Conservation (phyloP, 2,888 invertebrate genomes). For the Spilosoma lubricipeda region DNA sequence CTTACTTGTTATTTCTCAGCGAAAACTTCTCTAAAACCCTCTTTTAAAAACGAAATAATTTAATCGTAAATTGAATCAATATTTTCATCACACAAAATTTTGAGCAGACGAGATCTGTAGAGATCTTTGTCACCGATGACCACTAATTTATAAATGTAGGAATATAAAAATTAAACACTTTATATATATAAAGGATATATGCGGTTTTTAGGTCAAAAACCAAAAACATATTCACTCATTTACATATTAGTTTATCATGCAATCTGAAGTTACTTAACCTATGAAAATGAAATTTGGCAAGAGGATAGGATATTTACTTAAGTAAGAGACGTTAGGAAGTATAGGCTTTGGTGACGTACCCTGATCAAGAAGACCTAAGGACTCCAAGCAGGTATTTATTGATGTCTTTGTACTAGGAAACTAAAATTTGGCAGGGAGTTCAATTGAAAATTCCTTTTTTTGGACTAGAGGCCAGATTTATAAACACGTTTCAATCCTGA, state of each 20-base stretch:
- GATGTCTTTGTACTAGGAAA: no score
- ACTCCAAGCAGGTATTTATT: no score
- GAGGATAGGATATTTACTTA: not conserved
- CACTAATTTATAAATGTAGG: no score
- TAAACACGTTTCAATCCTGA: not conserved
- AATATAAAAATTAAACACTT: no score
- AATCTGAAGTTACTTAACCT: not conserved
- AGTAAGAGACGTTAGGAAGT: not conserved
- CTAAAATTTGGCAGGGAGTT: no score
- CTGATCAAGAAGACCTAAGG: not conserved
- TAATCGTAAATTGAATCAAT: not conserved
- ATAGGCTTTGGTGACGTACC: not conserved
- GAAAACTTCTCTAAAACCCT: not conserved
- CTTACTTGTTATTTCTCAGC: not conserved
- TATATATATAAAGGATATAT: no score
- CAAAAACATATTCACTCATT: not conserved
- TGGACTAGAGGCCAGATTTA: no score
- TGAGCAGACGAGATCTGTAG: no score
- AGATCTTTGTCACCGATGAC: no score
- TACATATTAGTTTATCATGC: not conserved
- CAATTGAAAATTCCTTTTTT: no score
- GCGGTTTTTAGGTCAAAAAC: not conserved
- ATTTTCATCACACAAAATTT: no score
- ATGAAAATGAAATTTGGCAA: not conserved
- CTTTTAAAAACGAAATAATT: not conserved